Percentiles rank a stretch among this genome's conserved stretches.
Evolutionary conservation across 2,888 invertebrate species (phyloP).

Genomic region (Gastracanthus pulcherrimus): DNA sequence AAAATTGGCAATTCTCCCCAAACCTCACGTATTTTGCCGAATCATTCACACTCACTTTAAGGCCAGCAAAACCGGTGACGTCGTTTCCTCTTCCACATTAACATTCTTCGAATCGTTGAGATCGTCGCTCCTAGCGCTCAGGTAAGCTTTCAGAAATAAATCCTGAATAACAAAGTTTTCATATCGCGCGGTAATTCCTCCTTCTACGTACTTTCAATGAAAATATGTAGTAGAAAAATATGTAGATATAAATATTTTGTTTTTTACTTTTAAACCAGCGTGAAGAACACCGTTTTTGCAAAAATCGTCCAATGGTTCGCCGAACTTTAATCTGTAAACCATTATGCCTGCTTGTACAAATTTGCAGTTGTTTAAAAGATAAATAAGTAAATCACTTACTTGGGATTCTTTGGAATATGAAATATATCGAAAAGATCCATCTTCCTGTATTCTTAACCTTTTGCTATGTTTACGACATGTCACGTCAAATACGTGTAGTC

Average conservation of each 20-base stretch:
- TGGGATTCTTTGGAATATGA: background rate
- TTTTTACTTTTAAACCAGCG: conserved; percentile 31
- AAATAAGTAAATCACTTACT: conserved; percentile 18
- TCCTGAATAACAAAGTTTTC: conserved; percentile 36
- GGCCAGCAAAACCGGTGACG: conserved; percentile 23
- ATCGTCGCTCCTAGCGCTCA: conserved; percentile 47
- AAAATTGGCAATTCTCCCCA: too few relatives aligned
- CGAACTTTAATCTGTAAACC: conserved; percentile 43
- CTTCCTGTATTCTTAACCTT: background rate
- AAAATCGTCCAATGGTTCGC: conserved; percentile 25
- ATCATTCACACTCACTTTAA: conserved; percentile 17
- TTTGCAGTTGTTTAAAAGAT: background rate
- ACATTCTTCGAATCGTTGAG: background rate
- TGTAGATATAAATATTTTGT: background rate
- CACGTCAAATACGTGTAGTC: background rate
- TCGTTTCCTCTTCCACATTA: background rate
- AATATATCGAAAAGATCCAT: conserved; percentile 37
- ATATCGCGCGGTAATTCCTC: background rate
- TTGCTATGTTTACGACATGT: background rate
- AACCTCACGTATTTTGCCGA: too few relatives aligned
- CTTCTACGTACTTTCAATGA: background rate
- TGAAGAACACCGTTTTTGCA: conserved; percentile 26
- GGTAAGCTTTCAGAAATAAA: conserved; percentile 55
- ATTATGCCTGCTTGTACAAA: background rate
- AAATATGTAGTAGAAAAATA: background rate